Percentiles rank a stretch among this genome's conserved stretches.
phyloP scores from a whole-genome alignment of 2,888 invertebrate genomes.

The Lasioglossum marginatum region DNA sequence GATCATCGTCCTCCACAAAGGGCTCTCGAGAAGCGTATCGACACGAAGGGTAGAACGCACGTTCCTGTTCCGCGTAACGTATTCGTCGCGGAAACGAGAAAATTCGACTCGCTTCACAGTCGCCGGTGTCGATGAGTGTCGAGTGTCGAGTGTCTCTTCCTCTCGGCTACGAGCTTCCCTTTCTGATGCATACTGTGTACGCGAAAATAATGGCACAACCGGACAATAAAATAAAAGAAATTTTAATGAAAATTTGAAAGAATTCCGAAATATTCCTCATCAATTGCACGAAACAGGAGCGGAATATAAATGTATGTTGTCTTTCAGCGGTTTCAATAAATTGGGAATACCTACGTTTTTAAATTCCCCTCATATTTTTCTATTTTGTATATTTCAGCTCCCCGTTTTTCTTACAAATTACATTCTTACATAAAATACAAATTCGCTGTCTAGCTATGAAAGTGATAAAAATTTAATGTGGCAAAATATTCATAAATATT shows the following conservation, averaged over 20 bases:
- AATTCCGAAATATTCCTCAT: too few relatives aligned
- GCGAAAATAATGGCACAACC: background rate
- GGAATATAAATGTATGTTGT: too few relatives aligned
- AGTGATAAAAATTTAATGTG: rapidly evolving
- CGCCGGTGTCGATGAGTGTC: too few relatives aligned
- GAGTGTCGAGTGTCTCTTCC: background rate
- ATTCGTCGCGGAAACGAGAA: constrained; percentile 2
- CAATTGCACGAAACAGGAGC: too few relatives aligned
- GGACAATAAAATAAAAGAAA: background rate
- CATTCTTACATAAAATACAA: background rate
- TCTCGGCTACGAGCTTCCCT: background rate
- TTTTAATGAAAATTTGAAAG: too few relatives aligned
- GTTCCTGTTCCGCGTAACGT: background rate
- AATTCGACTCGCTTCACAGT: background rate
- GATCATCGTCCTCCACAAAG: constrained; percentile 18
- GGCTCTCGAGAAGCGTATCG: background rate
- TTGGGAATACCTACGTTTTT: background rate
- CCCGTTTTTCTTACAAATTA: too few relatives aligned
- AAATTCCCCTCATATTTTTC: background rate
- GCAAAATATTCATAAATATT: background rate
- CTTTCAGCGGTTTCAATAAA: background rate
- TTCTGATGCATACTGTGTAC: background rate
- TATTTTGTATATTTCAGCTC: too few relatives aligned
- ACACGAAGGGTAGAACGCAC: background rate
- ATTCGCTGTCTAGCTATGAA: background rate